Percentiles rank a stretch among this genome's conserved stretches.
Conservation (phyloP, 2,113 vertebrate species). For the Capra hircus region DNA sequence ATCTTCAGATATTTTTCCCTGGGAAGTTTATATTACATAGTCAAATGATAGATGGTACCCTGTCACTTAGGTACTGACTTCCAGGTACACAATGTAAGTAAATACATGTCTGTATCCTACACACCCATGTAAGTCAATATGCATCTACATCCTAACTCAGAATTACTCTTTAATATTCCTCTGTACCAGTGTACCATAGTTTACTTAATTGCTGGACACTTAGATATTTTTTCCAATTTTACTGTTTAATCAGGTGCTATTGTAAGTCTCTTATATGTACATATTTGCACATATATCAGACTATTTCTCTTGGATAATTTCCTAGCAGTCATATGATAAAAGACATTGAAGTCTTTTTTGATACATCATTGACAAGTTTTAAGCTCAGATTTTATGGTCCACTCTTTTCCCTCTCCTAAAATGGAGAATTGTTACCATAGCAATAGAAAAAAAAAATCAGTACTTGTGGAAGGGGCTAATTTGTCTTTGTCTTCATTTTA, state of each 20-base stretch:
- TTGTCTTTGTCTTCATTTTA: constrained; percentile 65
- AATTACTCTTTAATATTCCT: background rate
- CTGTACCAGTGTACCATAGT: background rate
- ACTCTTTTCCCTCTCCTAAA: constrained; percentile 49
- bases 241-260: background rate
- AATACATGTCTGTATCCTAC: background rate
- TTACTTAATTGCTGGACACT: background rate
- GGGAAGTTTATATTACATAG: background rate
- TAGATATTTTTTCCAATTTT: background rate
- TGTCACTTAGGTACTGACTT: background rate
- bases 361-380: constrained; percentile 45
- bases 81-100: background rate
- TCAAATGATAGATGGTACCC: background rate
- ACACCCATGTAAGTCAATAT: background rate
- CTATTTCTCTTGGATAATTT: background rate
- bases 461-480: constrained; percentile 51
- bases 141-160: background rate
- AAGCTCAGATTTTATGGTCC: constrained; percentile 53
- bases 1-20: background rate
- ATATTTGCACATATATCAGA: background rate
- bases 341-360: constrained; percentile 17
- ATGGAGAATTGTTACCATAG: constrained; percentile 69
- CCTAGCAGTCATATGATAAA: background rate
- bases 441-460: constrained; percentile 43
- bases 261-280: background rate